Evolutionary conservation across 2,888 invertebrate genomes (phyloP).

Genomic region (Imbricaverruca yamaguchii): DNA sequence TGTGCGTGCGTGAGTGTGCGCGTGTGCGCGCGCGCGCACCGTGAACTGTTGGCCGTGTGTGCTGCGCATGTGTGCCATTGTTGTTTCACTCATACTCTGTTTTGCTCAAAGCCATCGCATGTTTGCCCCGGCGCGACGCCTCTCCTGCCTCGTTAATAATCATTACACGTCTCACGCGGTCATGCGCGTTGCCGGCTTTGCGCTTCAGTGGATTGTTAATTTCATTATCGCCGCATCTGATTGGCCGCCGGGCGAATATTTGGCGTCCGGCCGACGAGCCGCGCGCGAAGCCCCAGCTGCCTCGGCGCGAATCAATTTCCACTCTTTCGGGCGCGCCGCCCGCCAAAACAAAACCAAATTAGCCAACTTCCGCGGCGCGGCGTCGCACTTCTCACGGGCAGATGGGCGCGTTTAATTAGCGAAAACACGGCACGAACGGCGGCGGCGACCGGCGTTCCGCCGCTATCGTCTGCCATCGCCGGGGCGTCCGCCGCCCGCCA

Average conservation of each 20-base stretch:
- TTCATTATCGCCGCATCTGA: neutral
- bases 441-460: neutral
- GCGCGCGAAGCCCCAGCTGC: neutral
- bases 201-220: constrained; percentile 17
- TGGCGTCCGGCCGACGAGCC: neutral
- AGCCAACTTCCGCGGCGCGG: constrained; percentile 4
- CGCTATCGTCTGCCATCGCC: neutral
- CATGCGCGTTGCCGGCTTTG: neutral
- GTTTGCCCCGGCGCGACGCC: neutral
- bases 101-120: constrained; percentile 6
- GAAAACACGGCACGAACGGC: neutral
- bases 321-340: neutral
- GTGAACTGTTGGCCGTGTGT: too few relatives aligned
- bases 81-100: constrained; percentile 17
- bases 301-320: constrained; percentile 9
- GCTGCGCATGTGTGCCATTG: neutral
- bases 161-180: neutral
- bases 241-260: neutral
- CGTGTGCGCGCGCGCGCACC: neutral
- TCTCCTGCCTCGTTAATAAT: constrained; percentile 12
- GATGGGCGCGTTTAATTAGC: constrained; percentile 5
- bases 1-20: neutral
- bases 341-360: constrained; percentile 20
- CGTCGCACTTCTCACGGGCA: neutral
- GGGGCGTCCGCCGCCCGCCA: neutral